Evolutionary conservation across 2,888 invertebrate genomes (phyloP), one percentile per base, ranked within the genome.

Genomic region (Pegoplata infirma): DNA sequence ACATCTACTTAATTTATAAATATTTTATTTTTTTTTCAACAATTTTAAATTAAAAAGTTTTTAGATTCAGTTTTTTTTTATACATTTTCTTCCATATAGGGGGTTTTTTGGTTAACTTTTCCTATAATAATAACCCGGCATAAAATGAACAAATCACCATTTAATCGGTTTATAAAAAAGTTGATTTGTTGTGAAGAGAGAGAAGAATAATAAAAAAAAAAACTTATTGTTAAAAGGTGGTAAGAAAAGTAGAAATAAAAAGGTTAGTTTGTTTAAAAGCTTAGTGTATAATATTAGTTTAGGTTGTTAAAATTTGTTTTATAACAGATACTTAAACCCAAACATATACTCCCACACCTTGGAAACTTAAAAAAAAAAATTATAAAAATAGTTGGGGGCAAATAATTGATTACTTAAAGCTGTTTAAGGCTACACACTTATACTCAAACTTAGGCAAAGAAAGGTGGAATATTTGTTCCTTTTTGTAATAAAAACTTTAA

Each of bases 1-100:
- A 12, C 12, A n/a, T 32, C 12, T 32, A 10, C 32, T 32, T 3
- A 2, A 32, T n/a, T n/a, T n/a, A 32, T 32, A 32, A 32, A 32
- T 32, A 28, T 28, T 32, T 32, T 32, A 2, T 32, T 32, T 10
- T 32, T 28, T 32, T 32, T 32, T 32, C 8, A 10, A 12, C 55
- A 75, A 75, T 68, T 77, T 77, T 64, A 68, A 58, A 63, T 77
- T 67, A 73, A 61, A 72, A 76, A 67, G 75, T 75, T 75, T 72
- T 49, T 47, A 17, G 12, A n/a, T n/a, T 32, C 0, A 32, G 1
- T 10, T 32, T 56, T 5, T 49, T 63, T 56, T 14, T 58, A 16
- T 0, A 32, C 47, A 56, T 23, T 59, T 46, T 32, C 32, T 10
- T 40, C 46, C 68, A 77, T 72, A 68, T 77, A 72, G 58, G 56